These are phyloP conservation scores for Drosophila takahashii DNA, from an alignment of 1,140 invertebrate species.

Conservation along the genomic window DNA sequence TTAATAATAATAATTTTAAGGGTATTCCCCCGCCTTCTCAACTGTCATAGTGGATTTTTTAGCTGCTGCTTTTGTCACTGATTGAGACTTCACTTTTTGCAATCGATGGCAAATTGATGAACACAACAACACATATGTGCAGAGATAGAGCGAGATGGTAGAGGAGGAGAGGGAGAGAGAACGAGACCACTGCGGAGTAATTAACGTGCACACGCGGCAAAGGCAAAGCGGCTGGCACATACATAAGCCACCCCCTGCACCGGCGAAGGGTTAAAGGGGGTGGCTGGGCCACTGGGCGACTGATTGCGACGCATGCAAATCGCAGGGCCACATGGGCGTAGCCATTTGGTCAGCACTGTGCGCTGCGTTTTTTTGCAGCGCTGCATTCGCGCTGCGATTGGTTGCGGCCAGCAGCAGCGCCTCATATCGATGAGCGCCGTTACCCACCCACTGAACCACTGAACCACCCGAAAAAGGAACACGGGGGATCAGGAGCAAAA, in stretches of 20 bases:
- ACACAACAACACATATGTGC: slow-evolving; percentile 53
- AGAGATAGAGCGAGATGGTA: slow-evolving; percentile 24
- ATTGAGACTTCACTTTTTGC: slow-evolving; percentile 77
- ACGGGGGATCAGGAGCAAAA: slow-evolving; percentile 7
- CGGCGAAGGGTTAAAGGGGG: slow-evolving; percentile 11
- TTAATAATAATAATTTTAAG: background rate
- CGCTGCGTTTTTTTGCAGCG: slow-evolving; percentile 76
- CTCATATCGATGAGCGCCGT: slow-evolving; percentile 59
- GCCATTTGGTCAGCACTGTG: slow-evolving; percentile 60
- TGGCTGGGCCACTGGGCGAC: background rate
- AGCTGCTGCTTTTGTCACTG: slow-evolving; percentile 37
- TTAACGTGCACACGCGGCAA: slow-evolving; percentile 77
- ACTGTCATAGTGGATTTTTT: slow-evolving; percentile 25
- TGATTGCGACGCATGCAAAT: slow-evolving; percentile 73
- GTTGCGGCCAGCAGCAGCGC: slow-evolving; percentile 57
- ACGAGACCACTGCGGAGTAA: slow-evolving; percentile 60
- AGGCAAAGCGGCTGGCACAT: slow-evolving; percentile 67
- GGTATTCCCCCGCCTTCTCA: slow-evolving; percentile 13
- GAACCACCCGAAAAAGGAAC: background rate
- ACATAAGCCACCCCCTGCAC: slow-evolving; percentile 62
- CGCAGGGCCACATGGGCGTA: slow-evolving; percentile 62
- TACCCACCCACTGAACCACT: background rate
- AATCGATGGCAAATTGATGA: slow-evolving; percentile 80
- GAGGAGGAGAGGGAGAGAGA: background rate
- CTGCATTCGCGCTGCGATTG: slow-evolving; percentile 77